These are phyloP conservation scores for Pemphredon lugubris DNA, from an alignment of 2,888 invertebrate species.

Conservation along the genomic window DNA sequence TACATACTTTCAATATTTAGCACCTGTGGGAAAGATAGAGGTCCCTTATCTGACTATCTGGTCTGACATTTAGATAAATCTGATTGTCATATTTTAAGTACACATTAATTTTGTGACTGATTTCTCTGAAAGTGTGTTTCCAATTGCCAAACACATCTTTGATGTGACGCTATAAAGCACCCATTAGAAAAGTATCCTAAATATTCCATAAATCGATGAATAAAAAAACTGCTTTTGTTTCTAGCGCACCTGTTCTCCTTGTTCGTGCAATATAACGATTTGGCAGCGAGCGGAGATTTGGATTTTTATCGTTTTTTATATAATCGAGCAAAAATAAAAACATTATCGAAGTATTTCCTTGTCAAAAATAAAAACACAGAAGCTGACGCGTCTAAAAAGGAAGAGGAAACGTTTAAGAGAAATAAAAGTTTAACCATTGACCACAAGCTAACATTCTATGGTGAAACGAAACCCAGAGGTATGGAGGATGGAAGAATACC, in stretches of 20 bases:
- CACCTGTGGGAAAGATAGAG: too few relatives aligned
- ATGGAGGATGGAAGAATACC: conserved; percentile 60
- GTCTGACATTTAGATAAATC: too few relatives aligned
- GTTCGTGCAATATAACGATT: conserved; percentile 71
- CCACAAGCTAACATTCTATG: conserved; percentile 34
- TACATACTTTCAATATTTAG: too few relatives aligned
- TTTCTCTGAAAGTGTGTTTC: too few relatives aligned
- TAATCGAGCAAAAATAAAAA: conserved; percentile 75
- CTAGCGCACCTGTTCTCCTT: conserved; percentile 71
- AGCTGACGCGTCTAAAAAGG: conserved; percentile 5
- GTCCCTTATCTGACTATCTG: too few relatives aligned
- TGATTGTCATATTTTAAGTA: too few relatives aligned
- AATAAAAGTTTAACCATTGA: conserved; percentile 34
- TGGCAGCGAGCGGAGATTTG: conserved; percentile 63
- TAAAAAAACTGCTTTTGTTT: too few relatives aligned
- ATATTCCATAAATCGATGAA: too few relatives aligned
- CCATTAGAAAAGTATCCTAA: too few relatives aligned
- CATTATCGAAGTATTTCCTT: conserved; percentile 65
- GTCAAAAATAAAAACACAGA: conserved; percentile 11
- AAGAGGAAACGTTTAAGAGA: conserved; percentile 28
- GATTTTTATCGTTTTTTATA: conserved; percentile 80
- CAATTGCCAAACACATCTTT: too few relatives aligned
- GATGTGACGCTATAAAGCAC: too few relatives aligned
- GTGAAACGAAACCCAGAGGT: conserved; percentile 47
- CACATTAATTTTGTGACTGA: too few relatives aligned